A percentile compares a stretch with the other conserved stretches of the same genome.
Conservation (phyloP, 1,140 invertebrate genomes). For the Bombus balteatus region DNA sequence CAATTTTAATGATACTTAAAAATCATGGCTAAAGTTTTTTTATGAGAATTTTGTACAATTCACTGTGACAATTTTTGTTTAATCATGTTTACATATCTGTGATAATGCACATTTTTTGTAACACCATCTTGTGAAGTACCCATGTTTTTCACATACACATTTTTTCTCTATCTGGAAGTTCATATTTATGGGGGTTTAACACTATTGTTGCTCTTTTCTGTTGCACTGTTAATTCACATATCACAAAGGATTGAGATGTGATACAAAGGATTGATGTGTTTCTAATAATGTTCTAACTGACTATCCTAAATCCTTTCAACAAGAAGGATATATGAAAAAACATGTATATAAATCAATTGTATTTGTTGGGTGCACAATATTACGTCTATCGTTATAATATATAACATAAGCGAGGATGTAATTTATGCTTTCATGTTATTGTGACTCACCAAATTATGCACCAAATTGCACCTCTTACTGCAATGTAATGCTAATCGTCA, state of each 20-base stretch:
- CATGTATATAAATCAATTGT: conserved; percentile 30
- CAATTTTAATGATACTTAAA: not conserved
- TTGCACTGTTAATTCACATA: conserved; percentile 21
- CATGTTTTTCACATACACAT: conserved; percentile 4
- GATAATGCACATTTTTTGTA: conserved; percentile 25
- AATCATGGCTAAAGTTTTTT: not conserved
- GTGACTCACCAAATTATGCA: conserved; percentile 61
- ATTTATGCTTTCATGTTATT: conserved; percentile 53
- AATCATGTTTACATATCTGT: not conserved
- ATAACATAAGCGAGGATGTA: conserved; percentile 51
- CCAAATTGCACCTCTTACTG: conserved; percentile 72
- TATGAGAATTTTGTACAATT: not conserved
- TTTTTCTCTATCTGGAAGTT: not conserved
- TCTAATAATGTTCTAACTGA: conserved; percentile 3
- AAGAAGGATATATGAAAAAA: not conserved
- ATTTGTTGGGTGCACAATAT: conserved; percentile 26
- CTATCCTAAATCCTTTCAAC: not conserved
- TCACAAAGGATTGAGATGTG: not conserved
- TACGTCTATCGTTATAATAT: not conserved
- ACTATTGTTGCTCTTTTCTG: not conserved
- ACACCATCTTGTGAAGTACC: conserved; percentile 1
- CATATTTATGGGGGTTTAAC: conserved; percentile 5
- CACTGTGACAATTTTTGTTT: not conserved
- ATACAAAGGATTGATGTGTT: not conserved
- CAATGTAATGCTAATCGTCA: conserved; percentile 68